Percentiles rank a stretch among this genome's conserved stretches.
phyloP scores from a whole-genome alignment of 2,797 vertebrate species.

The Mycteria americana region DNA sequence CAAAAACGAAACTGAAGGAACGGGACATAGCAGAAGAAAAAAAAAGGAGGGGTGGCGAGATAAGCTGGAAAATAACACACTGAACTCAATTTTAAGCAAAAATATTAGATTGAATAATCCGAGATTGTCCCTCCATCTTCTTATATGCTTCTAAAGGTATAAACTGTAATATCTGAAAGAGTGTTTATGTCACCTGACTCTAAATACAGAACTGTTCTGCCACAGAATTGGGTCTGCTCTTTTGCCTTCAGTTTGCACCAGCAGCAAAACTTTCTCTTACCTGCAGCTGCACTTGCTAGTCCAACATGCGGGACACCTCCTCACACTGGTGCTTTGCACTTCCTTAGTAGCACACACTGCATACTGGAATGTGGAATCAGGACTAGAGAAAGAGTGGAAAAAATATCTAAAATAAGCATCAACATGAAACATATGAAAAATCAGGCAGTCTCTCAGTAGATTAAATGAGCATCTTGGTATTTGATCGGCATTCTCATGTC shows the following conservation, averaged over 20 bases:
- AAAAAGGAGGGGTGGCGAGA: not conserved
- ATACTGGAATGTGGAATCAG: not conserved
- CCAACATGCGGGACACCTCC: rapidly evolving
- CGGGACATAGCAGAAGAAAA: not conserved
- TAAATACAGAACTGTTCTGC: not conserved
- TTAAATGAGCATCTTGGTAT: not conserved
- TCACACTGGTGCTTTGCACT: not conserved
- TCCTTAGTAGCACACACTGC: not conserved
- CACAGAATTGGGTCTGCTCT: not conserved
- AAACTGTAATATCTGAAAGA: not conserved
- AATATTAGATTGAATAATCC: not conserved
- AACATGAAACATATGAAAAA: not conserved
- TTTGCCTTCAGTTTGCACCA: not conserved
- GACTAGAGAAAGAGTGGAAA: not conserved
- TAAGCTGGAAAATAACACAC: not conserved
- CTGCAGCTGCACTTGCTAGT: not conserved
- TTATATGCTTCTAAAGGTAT: not conserved
- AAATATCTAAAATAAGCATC: not conserved
- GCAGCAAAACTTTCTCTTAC: not conserved
- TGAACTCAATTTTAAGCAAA: slow-evolving; percentile 10
- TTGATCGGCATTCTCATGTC: not conserved
- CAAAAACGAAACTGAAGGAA: slow-evolving; percentile 7
- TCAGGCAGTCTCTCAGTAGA: not conserved
- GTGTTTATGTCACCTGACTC: not conserved
- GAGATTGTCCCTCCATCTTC: not conserved